These are phyloP conservation scores for Araneus ventricosus DNA, from an alignment of 1,140 invertebrate species.

Conservation along the genomic window DNA sequence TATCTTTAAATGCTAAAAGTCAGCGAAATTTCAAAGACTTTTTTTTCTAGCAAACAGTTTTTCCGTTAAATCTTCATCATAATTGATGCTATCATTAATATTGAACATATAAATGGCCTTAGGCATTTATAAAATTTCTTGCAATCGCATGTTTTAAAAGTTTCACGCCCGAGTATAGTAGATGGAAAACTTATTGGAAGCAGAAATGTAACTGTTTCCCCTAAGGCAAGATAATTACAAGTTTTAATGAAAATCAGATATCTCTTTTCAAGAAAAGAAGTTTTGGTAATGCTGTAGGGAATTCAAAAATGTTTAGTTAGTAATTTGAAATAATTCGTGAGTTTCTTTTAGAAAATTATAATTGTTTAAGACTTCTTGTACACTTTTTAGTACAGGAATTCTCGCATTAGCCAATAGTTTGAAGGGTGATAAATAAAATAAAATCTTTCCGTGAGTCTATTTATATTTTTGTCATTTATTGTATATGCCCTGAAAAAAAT, in stretches of 20 bases:
- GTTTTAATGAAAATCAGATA: neutral
- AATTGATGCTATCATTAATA: neutral
- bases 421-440: no score
- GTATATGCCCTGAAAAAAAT: no score
- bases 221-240: neutral
- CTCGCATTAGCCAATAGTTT: no score
- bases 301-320: neutral
- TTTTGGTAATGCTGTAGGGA: neutral
- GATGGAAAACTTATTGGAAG: neutral
- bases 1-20: neutral
- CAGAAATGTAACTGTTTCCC: neutral
- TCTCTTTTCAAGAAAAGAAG: neutral
- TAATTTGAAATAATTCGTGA: no score
- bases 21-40: neutral
- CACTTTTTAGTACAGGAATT: no score
- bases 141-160: neutral
- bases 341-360: no score
- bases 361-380: no score
- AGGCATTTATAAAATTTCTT: neutral
- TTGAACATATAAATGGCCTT: neutral
- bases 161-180: no score
- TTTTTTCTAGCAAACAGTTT: neutral
- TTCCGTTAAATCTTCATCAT: neutral
- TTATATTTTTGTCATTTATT: no score
- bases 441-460: no score